Conservation (phyloP, 2,888 invertebrate genomes). For the Lampropteryx suffumata region DNA sequence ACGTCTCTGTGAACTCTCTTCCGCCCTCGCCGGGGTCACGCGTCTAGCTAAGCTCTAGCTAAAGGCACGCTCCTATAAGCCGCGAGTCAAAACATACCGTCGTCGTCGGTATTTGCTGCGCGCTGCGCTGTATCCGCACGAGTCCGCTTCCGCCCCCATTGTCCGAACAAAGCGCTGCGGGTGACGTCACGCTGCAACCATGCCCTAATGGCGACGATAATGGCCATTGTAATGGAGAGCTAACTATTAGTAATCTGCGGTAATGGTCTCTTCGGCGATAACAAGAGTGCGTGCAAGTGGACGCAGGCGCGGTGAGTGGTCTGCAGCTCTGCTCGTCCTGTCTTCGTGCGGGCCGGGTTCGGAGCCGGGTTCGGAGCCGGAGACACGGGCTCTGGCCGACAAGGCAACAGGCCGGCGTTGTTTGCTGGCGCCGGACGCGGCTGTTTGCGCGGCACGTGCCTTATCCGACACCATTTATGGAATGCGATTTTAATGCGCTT, state of each 20-base stretch:
- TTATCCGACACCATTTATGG: slow-evolving; percentile 72
- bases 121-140: neutral
- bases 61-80: neutral
- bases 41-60: neutral
- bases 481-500: slow-evolving; percentile 73
- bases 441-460: slow-evolving; percentile 70
- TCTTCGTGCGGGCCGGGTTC: too few relatives aligned
- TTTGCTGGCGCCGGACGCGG: slow-evolving; percentile 35
- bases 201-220: slow-evolving; percentile 21
- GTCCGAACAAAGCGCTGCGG: slow-evolving; percentile 13
- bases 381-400: too few relatives aligned
- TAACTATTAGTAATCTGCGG: slow-evolving; percentile 8
- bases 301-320: too few relatives aligned
- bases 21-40: neutral
- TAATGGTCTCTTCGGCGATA: slow-evolving; percentile 17
- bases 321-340: too few relatives aligned
- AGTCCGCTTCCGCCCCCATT: slow-evolving; percentile 18
- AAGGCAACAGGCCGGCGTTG: too few relatives aligned
- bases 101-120: slow-evolving; percentile 1
- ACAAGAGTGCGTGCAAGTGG: neutral
- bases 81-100: slow-evolving; percentile 3
- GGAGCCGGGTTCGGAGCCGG: too few relatives aligned
- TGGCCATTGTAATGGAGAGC: slow-evolving; percentile 14
- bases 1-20: slow-evolving; percentile 1
- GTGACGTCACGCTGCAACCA: slow-evolving; percentile 28